phyloP scores from a whole-genome alignment of 2,888 invertebrate genomes.

The Byasa hedistus region DNA sequence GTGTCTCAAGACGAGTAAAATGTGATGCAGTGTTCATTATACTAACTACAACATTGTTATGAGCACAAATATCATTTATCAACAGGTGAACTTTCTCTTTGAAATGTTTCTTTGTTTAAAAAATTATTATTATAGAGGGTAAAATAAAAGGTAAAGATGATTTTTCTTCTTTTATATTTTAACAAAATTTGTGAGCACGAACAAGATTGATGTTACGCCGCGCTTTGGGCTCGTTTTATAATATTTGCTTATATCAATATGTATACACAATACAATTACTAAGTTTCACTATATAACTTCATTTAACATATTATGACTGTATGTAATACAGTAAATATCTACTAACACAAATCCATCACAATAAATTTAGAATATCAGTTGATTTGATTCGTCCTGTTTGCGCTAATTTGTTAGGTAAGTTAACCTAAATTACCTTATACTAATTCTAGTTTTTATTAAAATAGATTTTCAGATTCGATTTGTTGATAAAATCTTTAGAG shows the following conservation, averaged over 20 bases:
- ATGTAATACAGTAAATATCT: constrained; percentile 55
- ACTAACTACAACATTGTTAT: too few relatives aligned
- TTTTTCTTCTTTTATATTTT: constrained; percentile 21
- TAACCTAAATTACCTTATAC: constrained; percentile 36
- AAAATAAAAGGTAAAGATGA: not conserved
- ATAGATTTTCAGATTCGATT: constrained; percentile 60
- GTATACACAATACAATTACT: constrained; percentile 35
- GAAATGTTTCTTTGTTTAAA: too few relatives aligned
- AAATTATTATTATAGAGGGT: not conserved
- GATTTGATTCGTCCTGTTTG: constrained; percentile 68
- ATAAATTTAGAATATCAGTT: constrained; percentile 79
- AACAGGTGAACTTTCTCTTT: too few relatives aligned
- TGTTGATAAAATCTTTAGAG: constrained; percentile 75
- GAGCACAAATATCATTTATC: too few relatives aligned
- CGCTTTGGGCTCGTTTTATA: constrained; percentile 5
- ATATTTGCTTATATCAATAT: constrained; percentile 30
- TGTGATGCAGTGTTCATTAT: too few relatives aligned
- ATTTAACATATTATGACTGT: constrained; percentile 44
- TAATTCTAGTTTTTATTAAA: constrained; percentile 54
- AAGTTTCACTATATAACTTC: constrained; percentile 35
- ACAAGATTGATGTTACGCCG: constrained; percentile 21
- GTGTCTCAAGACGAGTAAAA: too few relatives aligned
- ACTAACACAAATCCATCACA: constrained; percentile 79
- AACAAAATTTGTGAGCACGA: constrained; percentile 28
- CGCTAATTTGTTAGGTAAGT: constrained; percentile 44